A percentile compares a stretch with the other conserved stretches of the same genome.
These are phyloP conservation scores for Agapornis roseicollis DNA, from an alignment of 2,113 vertebrate species.

Conservation along the genomic window DNA sequence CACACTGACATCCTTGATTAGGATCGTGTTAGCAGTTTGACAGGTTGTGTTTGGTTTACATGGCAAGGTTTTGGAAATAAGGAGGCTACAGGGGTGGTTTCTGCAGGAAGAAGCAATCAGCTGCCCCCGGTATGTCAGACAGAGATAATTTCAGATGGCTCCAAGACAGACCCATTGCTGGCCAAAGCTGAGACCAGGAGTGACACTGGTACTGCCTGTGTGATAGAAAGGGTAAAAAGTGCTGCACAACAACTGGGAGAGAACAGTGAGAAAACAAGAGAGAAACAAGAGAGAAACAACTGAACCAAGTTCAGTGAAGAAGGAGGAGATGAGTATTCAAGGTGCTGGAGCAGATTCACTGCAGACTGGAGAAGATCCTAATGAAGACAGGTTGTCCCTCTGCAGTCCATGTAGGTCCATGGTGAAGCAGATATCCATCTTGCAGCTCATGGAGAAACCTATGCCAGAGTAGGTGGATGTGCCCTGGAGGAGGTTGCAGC, in stretches of 20 bases:
- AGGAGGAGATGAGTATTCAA: not conserved
- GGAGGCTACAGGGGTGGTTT: not conserved
- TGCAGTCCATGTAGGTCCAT: not conserved
- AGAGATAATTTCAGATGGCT: not conserved
- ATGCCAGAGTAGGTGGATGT: not conserved
- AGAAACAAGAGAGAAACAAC: not conserved
- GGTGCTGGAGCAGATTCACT: not conserved
- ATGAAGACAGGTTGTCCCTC: not conserved
- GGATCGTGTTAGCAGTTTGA: not conserved
- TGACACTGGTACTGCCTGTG: not conserved
- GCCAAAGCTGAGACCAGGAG: not conserved
- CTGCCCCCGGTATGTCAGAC: not conserved
- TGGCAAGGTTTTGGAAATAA: not conserved
- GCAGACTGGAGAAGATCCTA: not conserved
- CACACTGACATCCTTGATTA: not conserved
- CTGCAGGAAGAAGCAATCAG: not conserved
- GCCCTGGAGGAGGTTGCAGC: not conserved
- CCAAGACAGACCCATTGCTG: not conserved
- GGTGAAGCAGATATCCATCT: not conserved
- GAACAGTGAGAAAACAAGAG: not conserved
- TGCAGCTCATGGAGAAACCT: not conserved
- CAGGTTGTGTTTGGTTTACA: not conserved
- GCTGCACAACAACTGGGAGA: not conserved
- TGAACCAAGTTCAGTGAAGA: not conserved
- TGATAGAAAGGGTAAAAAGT: not conserved